These are phyloP conservation scores for Chloroceryle inda DNA, from an alignment of 2,797 vertebrate genomes.

Conservation along the genomic window DNA sequence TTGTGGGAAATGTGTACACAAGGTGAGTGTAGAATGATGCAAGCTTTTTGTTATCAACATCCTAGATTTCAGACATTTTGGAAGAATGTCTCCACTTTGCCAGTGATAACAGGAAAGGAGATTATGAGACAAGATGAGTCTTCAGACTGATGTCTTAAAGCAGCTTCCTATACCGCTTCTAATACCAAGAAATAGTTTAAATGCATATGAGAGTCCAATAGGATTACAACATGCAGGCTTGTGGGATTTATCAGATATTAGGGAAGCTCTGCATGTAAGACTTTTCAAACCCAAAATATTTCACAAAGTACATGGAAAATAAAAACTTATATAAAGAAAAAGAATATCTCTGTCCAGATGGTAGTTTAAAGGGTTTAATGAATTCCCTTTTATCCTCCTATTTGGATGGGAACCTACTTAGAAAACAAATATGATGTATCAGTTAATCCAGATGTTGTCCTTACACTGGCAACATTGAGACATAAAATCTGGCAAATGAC, in stretches of 20 bases:
- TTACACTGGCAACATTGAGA: neutral
- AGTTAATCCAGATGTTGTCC: neutral
- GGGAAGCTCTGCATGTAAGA: neutral
- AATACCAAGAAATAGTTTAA: neutral
- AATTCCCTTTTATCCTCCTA: neutral
- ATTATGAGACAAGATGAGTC: neutral
- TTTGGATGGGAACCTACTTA: neutral
- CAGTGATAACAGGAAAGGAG: neutral
- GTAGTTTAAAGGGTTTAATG: neutral
- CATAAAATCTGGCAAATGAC: neutral
- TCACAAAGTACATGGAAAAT: neutral
- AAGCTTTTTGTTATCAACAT: neutral
- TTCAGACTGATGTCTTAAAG: neutral
- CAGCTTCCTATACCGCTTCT: neutral
- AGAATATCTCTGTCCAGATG: neutral
- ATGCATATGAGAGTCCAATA: neutral
- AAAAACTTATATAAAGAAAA: neutral
- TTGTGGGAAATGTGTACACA: rapidly evolving
- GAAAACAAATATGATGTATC: neutral
- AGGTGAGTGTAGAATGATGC: rapidly evolving
- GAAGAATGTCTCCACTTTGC: neutral
- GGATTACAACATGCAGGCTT: neutral
- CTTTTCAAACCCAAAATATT: neutral
- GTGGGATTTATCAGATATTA: neutral
- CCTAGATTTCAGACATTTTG: neutral